Evolutionary conservation across 2,113 vertebrate species (phyloP), one percentile per base, ranked within the genome.

Genomic region (Glareola pratincola): DNA sequence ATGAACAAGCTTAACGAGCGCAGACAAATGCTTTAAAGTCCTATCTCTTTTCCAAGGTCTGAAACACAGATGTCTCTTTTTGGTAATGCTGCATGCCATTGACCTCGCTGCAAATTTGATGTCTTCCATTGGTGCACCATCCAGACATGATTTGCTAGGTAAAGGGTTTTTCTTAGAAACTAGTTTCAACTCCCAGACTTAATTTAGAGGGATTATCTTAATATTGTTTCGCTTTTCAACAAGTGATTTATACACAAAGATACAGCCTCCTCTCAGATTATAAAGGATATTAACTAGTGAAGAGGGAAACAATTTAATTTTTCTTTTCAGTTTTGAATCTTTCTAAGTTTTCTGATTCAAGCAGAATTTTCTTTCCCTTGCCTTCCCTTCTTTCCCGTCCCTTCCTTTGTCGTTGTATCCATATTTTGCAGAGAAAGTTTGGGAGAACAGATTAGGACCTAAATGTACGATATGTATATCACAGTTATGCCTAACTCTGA

Each of bases 21-120:
- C 90, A 85, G 93, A 93, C 92, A 96, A 97, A 97, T 94, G 91
- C 91, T 98, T 97, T 96, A 91, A 96, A 95, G 94, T 84, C 78
- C 96, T 91, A 54, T 95, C 92, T 96, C 63, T 93, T 97, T 97
- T 97, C 86, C 91, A 97, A 96, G 85, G 91, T 92, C 97, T 96
- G 93, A 98, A 94, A 74, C 94, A 85, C 96, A 98, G 96, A 98
- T 98, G 96, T 97, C 97, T 98, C 94, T 92, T 97, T 98, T 97
- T 97, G 94, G 95, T 97, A 97, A 97, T 76, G 96, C 51, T 90
- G 93, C 96, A 32, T 86, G 88, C 92, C 77, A 92, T 67, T 97
- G 97, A 93, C 79, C 91, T 95, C 67, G 69, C 71, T 73, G 82
- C 72, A 81, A 41, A 94, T 93, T 83, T 86, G 45, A 89, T 77